A percentile compares a stretch with the other conserved stretches of the same genome.
Conservation (phyloP, 2,888 invertebrate genomes). For the Elegia similella region DNA sequence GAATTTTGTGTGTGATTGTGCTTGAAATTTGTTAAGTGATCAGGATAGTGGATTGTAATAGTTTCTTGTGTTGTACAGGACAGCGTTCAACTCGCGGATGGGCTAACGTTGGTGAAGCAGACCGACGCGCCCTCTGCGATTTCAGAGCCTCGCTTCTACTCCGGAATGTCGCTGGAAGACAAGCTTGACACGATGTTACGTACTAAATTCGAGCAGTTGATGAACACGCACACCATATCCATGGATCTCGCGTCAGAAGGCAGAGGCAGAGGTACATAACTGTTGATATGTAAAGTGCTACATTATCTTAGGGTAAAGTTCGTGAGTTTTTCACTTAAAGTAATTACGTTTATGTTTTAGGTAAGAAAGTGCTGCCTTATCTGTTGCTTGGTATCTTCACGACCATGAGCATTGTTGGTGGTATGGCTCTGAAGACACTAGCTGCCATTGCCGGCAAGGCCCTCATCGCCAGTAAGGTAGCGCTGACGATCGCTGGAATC, state of each 20-base stretch:
- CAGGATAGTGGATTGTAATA: conserved; percentile 41
- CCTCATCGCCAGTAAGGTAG: conserved; percentile 87
- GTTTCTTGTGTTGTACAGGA: conserved; percentile 72
- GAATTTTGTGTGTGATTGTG: conserved; percentile 38
- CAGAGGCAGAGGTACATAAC: conserved; percentile 70
- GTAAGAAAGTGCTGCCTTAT: conserved; percentile 81
- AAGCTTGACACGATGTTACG: conserved; percentile 77
- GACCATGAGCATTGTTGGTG: conserved; percentile 86
- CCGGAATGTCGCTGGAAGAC: conserved; percentile 79
- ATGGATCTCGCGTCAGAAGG: conserved; percentile 82
- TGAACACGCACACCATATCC: conserved; percentile 84
- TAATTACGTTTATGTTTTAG: conserved; percentile 37
- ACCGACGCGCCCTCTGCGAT: conserved; percentile 76
- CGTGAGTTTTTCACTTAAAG: neutral
- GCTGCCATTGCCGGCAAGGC: conserved; percentile 87
- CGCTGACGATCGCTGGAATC: conserved; percentile 86
- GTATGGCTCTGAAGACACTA: conserved; percentile 85
- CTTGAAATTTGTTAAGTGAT: conserved; percentile 32
- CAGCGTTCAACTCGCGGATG: conserved; percentile 83
- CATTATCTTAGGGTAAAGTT: neutral
- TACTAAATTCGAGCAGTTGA: conserved; percentile 80
- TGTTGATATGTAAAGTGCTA: neutral
- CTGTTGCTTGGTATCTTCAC: conserved; percentile 83
- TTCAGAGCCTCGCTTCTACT: conserved; percentile 81
- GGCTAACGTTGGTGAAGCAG: conserved; percentile 82